Conservation (phyloP, 2,113 vertebrate species). For the Fukomys damarensis region DNA sequence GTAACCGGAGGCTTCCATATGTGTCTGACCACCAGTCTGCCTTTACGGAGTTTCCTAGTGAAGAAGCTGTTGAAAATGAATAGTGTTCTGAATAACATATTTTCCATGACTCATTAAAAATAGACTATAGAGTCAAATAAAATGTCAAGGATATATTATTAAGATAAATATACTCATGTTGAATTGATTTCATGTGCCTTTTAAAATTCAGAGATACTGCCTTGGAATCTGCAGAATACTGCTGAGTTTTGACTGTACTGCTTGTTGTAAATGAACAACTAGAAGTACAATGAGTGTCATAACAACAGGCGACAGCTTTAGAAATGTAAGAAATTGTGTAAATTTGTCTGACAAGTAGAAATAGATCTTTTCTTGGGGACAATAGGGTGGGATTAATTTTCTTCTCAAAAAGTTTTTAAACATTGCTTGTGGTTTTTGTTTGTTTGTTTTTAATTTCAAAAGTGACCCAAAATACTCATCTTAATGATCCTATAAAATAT, state of each 20-base stretch:
- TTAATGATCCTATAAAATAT: neutral
- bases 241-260: neutral
- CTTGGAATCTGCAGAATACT: neutral
- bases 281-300: neutral
- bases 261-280: neutral
- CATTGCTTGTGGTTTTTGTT: neutral
- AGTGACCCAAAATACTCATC: neutral
- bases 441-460: neutral
- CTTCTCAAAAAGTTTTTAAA: neutral
- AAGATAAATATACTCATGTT: neutral
- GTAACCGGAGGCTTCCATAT: neutral
- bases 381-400: neutral
- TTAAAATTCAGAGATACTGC: neutral
- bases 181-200: neutral
- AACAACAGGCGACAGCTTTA: neutral
- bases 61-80: slow-evolving; percentile 40
- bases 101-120: slow-evolving; percentile 43
- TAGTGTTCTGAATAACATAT: slow-evolving; percentile 3
- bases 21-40: slow-evolving; percentile 13
- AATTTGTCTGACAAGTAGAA: neutral
- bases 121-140: neutral
- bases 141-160: neutral
- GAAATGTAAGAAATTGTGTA: neutral
- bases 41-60: neutral
- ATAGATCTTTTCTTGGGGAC: neutral